Conservation (phyloP, 1,140 invertebrate species). For the Hyposmocoma kahamanoa region DNA sequence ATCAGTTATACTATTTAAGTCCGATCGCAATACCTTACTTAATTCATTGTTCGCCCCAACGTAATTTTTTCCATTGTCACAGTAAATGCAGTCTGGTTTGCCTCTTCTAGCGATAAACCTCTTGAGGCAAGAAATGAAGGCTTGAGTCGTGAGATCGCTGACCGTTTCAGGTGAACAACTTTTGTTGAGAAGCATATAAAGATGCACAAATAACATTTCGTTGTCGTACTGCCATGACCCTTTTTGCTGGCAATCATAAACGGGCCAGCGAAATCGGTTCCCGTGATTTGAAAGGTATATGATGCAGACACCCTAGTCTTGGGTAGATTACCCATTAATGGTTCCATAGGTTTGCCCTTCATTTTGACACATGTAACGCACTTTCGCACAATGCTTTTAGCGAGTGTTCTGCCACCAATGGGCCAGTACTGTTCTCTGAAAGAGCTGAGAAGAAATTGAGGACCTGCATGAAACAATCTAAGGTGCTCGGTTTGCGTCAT, state of each 20-base stretch:
- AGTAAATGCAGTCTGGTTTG: slow-evolving; percentile 3
- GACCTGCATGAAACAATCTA: slow-evolving; percentile 5
- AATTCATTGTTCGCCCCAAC: slow-evolving; percentile 9
- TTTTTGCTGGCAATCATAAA: slow-evolving; percentile 4
- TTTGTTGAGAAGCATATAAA: slow-evolving; percentile 2
- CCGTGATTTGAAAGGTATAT: slow-evolving; percentile 17
- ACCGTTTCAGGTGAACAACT: slow-evolving; percentile 2
- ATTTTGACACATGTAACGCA: slow-evolving; percentile 3
- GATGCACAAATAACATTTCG: slow-evolving; percentile 3
- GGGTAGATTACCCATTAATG: slow-evolving; percentile 15
- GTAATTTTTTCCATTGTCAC: slow-evolving; percentile 16
- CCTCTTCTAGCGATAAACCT: slow-evolving; percentile 11
- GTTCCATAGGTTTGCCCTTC: slow-evolving; percentile 10
- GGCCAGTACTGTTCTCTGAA: slow-evolving; percentile 12
- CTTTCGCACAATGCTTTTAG: background rate
- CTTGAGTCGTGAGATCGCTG: slow-evolving; percentile 2
- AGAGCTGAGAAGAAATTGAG: slow-evolving; percentile 3
- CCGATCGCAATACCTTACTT: background rate
- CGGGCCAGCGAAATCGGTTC: slow-evolving; percentile 9
- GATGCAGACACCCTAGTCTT: background rate
- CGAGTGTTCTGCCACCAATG: slow-evolving; percentile 10
- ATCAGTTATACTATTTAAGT: background rate
- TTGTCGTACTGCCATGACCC: background rate
- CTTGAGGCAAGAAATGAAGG: slow-evolving; percentile 10
- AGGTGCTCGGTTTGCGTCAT: background rate